Evolutionary conservation across 2,113 vertebrate genomes (phyloP).

Genomic region (Solea solea): DNA sequence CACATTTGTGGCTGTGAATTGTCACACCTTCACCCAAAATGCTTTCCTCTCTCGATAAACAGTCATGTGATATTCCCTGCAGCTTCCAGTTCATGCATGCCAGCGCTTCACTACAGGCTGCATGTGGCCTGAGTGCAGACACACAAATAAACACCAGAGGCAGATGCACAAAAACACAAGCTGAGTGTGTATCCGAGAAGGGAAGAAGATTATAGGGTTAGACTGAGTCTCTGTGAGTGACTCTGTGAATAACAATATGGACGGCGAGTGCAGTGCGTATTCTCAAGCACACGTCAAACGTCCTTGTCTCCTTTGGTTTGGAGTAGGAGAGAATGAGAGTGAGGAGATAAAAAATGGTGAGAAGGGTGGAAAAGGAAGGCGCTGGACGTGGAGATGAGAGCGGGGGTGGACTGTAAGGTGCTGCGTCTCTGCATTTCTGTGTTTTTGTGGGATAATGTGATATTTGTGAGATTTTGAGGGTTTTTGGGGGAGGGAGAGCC

Average conservation of each 20-base stretch:
- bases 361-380: conserved; percentile 12
- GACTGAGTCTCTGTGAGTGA: conserved; percentile 52
- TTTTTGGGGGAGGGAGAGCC: conserved; percentile 20
- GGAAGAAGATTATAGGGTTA: conserved; percentile 62
- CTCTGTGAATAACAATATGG: conserved; percentile 67
- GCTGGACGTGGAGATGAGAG: conserved; percentile 15
- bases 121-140: background rate
- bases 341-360: too few species aligned
- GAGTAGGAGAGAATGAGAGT: background rate
- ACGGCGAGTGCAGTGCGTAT: conserved; percentile 5
- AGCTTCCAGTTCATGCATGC: conserved; percentile 3
- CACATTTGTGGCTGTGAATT: background rate
- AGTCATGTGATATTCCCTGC: conserved; percentile 19
- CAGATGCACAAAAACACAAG: conserved; percentile 16
- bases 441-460: conserved; percentile 17
- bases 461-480: conserved; percentile 9
- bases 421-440: conserved; percentile 9
- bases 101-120: conserved; percentile 35
- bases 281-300: background rate
- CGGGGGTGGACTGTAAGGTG: conserved; percentile 22
- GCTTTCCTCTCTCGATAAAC: background rate
- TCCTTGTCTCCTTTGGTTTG: background rate
- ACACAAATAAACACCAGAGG: conserved; percentile 20
- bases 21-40: background rate
- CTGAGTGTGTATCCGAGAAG: conserved; percentile 28